Percentiles rank a stretch among this genome's conserved stretches.
phyloP scores from a whole-genome alignment of 2,113 vertebrate species.

The Pedionomus torquatus region DNA sequence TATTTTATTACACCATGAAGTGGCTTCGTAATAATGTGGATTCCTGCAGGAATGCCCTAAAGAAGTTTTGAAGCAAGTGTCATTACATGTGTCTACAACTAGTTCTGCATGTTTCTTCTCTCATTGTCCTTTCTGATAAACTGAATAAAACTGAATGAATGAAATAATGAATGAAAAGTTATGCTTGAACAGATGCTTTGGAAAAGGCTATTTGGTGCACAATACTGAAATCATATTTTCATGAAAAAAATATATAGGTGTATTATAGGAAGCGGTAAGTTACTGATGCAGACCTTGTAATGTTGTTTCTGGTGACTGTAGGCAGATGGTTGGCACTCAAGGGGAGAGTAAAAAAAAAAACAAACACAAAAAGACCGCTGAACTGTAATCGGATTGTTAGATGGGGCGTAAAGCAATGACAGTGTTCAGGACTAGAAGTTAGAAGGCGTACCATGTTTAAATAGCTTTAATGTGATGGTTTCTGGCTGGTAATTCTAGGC shows the following conservation, averaged over 20 bases:
- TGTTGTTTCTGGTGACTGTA: conserved; percentile 15
- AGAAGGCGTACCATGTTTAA: background rate
- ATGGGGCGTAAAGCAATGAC: conserved; percentile 37
- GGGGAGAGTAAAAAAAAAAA: background rate
- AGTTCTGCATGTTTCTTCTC: background rate
- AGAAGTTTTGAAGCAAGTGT: background rate
- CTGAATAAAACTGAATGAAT: background rate
- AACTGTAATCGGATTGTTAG: conserved; percentile 60
- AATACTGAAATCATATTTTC: background rate
- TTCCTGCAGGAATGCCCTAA: conserved; percentile 10
- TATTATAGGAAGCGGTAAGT: background rate
- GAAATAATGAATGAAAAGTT: background rate
- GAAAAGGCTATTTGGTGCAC: background rate
- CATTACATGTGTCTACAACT: background rate
- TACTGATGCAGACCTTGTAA: background rate
- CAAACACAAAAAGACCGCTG: conserved; percentile 34
- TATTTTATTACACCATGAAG: background rate
- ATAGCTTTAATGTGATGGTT: conserved; percentile 28
- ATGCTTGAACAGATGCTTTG: background rate
- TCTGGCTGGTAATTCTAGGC: conserved; percentile 18
- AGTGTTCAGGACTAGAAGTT: conserved; percentile 17
- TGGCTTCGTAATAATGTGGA: background rate
- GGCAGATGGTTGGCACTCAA: conserved; percentile 62
- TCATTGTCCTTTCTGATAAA: background rate
- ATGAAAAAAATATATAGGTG: background rate